These are phyloP conservation scores for Fukomys damarensis DNA, from an alignment of 2,113 vertebrate genomes.

Conservation along the genomic window DNA sequence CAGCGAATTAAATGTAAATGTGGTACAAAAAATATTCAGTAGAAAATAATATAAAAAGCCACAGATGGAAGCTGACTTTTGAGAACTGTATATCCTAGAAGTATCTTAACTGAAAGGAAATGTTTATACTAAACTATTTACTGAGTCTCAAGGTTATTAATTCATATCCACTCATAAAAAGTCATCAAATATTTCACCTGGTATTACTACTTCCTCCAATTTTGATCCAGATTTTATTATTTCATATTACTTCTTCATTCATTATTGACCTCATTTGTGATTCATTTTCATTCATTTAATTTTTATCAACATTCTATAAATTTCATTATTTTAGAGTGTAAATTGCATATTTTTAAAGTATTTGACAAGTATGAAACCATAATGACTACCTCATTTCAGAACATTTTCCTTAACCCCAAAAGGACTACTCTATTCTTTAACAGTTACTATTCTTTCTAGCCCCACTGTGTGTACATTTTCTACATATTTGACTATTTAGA, in stretches of 20 bases:
- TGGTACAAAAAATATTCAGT: not conserved
- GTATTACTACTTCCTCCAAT: not conserved
- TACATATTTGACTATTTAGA: not conserved
- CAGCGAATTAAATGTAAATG: not conserved
- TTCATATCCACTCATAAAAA: not conserved
- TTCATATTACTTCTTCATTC: not conserved
- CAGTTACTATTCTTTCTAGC: not conserved
- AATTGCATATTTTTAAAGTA: not conserved
- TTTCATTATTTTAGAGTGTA: not conserved
- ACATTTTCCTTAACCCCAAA: not conserved
- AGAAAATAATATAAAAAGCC: not conserved
- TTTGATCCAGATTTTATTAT: not conserved
- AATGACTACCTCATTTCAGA: not conserved
- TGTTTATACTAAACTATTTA: not conserved
- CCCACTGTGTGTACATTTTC: fast-evolving
- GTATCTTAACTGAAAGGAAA: not conserved
- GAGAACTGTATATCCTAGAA: not conserved
- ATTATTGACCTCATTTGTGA: not conserved
- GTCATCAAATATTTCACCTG: not conserved
- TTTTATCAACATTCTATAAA: not conserved
- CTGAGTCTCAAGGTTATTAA: not conserved
- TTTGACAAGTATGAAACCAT: not conserved
- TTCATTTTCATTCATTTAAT: not conserved
- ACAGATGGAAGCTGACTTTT: not conserved
- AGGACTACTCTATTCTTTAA: not conserved